Evolutionary conservation across 2,888 invertebrate species (phyloP).

Genomic region (Drosophila quinaria): DNA sequence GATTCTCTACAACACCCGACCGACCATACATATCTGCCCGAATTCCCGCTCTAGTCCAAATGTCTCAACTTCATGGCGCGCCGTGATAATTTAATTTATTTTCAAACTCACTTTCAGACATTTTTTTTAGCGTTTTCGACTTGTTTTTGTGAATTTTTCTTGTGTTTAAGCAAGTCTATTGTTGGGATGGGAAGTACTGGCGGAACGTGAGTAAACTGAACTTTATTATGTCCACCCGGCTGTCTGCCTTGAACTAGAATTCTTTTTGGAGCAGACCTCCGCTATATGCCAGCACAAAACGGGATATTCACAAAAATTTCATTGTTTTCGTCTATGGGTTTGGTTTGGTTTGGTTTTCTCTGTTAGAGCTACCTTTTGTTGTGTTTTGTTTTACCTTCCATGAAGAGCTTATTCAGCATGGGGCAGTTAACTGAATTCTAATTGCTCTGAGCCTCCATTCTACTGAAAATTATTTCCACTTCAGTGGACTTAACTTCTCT

Average conservation of each 20-base stretch:
- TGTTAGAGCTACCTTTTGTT: slow-evolving; percentile 14
- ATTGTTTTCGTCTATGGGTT: slow-evolving; percentile 58
- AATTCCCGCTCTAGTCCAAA: slow-evolving; percentile 24
- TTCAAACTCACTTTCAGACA: slow-evolving; percentile 76
- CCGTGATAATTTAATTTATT: slow-evolving; percentile 77
- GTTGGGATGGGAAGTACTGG: slow-evolving; percentile 9
- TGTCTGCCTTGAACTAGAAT: slow-evolving; percentile 41
- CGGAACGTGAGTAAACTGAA: slow-evolving; percentile 38
- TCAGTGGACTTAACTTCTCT: neutral
- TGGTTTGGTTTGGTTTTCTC: slow-evolving; percentile 14
- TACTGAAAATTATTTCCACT: neutral
- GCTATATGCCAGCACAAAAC: slow-evolving; percentile 42
- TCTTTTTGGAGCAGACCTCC: slow-evolving; percentile 21
- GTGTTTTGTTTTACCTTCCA: slow-evolving; percentile 23
- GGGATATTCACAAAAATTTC: slow-evolving; percentile 67
- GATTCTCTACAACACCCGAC: slow-evolving; percentile 62
- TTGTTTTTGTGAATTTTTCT: slow-evolving; percentile 66
- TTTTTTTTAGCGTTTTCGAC: slow-evolving; percentile 54
- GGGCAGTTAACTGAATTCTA: slow-evolving; percentile 6
- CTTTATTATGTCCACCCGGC: slow-evolving; percentile 67
- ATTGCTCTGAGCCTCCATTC: slow-evolving; percentile 1
- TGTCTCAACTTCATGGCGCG: slow-evolving; percentile 62
- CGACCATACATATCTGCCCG: slow-evolving; percentile 7
- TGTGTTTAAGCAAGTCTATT: slow-evolving; percentile 38
- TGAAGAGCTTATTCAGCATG: slow-evolving; percentile 24